Conservation (phyloP, 2,888 invertebrate genomes). For the Odontocerum albicorne region DNA sequence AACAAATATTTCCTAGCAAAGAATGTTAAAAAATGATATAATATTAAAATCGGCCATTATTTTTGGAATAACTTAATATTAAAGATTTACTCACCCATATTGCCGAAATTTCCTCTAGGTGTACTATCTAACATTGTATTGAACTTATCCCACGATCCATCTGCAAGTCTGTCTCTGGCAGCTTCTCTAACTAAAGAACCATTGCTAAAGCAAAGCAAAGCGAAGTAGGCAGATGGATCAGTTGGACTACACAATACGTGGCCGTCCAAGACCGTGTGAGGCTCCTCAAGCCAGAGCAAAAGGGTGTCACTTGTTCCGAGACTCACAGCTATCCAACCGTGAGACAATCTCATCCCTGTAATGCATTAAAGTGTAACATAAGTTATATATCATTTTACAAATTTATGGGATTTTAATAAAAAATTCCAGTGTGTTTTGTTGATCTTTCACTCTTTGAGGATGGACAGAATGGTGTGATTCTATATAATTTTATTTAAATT, state of each 20-base stretch:
- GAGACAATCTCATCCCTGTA: slow-evolving; percentile 73
- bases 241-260: slow-evolving; percentile 89
- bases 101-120: slow-evolving; percentile 90
- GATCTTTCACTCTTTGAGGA: too few species aligned
- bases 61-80: too few species aligned
- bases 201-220: slow-evolving; percentile 89
- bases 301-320: slow-evolving; percentile 94
- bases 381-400: background rate
- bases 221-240: slow-evolving; percentile 78
- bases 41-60: too few species aligned
- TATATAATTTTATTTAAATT: too few species aligned
- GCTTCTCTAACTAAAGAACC: slow-evolving; percentile 89
- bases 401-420: too few species aligned
- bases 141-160: slow-evolving; percentile 83
- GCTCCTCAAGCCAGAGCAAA: slow-evolving; percentile 73
- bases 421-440: too few species aligned
- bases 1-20: too few species aligned
- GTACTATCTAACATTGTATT: slow-evolving; percentile 78
- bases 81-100: slow-evolving; percentile 66
- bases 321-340: slow-evolving; percentile 85
- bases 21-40: too few species aligned
- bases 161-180: slow-evolving; percentile 72
- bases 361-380: background rate
- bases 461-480: too few species aligned
- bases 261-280: slow-evolving; percentile 72